These are phyloP conservation scores for Litoditis marina DNA, from an alignment of 2,888 invertebrate species.

Conservation along the genomic window DNA sequence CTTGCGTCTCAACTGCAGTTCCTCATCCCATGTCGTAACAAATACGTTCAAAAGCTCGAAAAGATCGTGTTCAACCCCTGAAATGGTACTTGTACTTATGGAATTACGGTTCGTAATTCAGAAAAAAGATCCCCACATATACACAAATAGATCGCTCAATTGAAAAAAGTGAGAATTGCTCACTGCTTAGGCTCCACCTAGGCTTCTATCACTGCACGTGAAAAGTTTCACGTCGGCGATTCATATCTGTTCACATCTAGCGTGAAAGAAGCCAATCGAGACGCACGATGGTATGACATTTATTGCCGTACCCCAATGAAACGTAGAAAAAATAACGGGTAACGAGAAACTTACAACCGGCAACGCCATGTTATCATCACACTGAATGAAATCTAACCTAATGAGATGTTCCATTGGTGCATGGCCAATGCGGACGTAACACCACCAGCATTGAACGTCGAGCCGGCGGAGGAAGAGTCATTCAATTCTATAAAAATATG, in stretches of 20 bases:
- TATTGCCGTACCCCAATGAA: too few relatives aligned
- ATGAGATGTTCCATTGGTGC: constrained; percentile 40
- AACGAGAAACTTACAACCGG: too few relatives aligned
- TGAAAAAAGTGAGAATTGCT: too few relatives aligned
- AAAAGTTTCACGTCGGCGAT: too few relatives aligned
- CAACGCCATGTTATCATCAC: too few relatives aligned
- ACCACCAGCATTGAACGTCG: constrained; percentile 22
- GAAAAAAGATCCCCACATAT: too few relatives aligned
- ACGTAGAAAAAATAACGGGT: not conserved
- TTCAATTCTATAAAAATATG: constrained; percentile 26
- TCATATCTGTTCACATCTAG: too few relatives aligned
- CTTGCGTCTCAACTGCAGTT: constrained; percentile 64
- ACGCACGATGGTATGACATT: too few relatives aligned
- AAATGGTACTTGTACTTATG: constrained; percentile 3
- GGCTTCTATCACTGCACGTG: too few relatives aligned
- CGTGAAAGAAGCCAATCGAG: not conserved
- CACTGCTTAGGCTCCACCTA: too few relatives aligned
- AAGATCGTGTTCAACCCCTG: constrained; percentile 70
- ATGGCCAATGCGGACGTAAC: constrained; percentile 26
- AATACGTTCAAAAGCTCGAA: constrained; percentile 87
- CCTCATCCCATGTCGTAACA: constrained; percentile 84
- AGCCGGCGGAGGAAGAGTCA: constrained; percentile 9
- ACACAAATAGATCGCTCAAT: too few relatives aligned
- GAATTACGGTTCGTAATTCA: too few relatives aligned
- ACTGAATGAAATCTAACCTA: constrained; percentile 25